Conservation (phyloP, 2,113 vertebrate species). For the Scomber scombrus region DNA sequence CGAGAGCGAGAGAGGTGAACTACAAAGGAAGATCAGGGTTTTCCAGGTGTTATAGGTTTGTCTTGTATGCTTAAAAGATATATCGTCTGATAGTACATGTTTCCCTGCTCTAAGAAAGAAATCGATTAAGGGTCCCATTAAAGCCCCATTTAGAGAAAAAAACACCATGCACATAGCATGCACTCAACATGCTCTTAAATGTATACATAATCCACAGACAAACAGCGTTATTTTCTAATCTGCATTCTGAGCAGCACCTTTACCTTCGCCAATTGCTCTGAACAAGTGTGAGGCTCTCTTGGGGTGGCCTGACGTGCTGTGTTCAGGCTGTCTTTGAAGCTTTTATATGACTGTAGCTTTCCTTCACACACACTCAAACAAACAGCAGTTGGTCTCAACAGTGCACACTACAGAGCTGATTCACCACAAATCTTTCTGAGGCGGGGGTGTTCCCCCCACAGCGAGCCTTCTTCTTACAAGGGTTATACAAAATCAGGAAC, state of each 20-base stretch:
- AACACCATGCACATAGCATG: background rate
- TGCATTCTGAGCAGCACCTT: slow-evolving; percentile 20
- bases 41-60: background rate
- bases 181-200: too few relatives aligned
- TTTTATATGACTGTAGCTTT: slow-evolving; percentile 5
- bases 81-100: background rate
- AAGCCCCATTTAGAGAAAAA: background rate
- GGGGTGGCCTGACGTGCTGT: slow-evolving; percentile 9
- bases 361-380: slow-evolving; percentile 42
- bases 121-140: background rate
- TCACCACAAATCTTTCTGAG: slow-evolving; percentile 25
- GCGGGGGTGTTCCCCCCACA: background rate
- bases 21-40: background rate
- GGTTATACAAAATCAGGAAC: background rate
- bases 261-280: background rate
- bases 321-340: slow-evolving; percentile 40
- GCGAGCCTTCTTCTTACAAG: slow-evolving; percentile 8
- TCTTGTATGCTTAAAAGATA: background rate
- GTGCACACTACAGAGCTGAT: slow-evolving; percentile 21
- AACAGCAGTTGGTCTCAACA: slow-evolving; percentile 46
- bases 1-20: too few relatives aligned
- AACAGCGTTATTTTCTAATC: background rate
- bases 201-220: background rate
- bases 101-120: background rate
- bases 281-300: slow-evolving; percentile 15